Conservation (phyloP, 2,113 vertebrate genomes). For the Pungitius pungitius region DNA sequence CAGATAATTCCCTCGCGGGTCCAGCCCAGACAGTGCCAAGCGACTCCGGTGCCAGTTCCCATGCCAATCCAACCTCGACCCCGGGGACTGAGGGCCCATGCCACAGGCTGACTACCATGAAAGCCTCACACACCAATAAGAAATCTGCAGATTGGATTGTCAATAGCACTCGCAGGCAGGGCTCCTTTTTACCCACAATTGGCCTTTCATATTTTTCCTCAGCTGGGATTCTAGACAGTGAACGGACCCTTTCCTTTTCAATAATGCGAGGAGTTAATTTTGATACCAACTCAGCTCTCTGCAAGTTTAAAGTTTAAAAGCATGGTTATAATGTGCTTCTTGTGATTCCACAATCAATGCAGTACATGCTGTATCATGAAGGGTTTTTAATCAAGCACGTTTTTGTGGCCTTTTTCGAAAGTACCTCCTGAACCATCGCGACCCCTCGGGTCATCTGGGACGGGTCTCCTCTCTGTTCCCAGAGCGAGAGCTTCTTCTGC, state of each 20-base stretch:
- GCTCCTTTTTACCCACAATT: conserved; percentile 51
- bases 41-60: conserved; percentile 69
- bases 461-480: too few relatives aligned
- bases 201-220: conserved; percentile 44
- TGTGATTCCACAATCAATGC: neutral
- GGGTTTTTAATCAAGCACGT: neutral
- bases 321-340: neutral
- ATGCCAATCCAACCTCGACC: conserved; percentile 70
- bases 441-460: too few relatives aligned
- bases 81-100: conserved; percentile 31
- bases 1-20: conserved; percentile 70
- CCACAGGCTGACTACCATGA: conserved; percentile 29
- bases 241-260: conserved; percentile 40
- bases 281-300: neutral
- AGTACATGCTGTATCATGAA: neutral
- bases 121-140: conserved; percentile 47
- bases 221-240: conserved; percentile 16
- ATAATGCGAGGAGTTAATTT: conserved; percentile 19
- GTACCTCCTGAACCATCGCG: too few relatives aligned
- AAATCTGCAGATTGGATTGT: conserved; percentile 46
- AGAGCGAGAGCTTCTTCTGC: too few relatives aligned
- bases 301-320: neutral
- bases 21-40: conserved; percentile 55
- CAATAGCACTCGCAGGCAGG: conserved; percentile 47
- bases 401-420: neutral